Conservation (phyloP, 2,888 invertebrate species). For the Vanessa cardui region DNA sequence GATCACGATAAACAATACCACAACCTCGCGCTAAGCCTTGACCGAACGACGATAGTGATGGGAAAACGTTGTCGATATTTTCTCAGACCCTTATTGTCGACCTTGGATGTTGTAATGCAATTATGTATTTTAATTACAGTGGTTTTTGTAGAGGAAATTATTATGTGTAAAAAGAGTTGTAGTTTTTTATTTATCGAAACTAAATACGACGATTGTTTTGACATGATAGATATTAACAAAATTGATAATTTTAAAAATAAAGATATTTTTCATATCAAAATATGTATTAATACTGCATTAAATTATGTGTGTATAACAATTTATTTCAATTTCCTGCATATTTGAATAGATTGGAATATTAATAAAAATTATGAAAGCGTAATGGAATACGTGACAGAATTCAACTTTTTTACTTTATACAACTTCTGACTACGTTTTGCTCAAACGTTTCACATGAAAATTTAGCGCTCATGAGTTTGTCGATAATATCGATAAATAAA, state of each 20-base stretch:
- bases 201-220: neutral
- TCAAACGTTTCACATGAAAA: neutral
- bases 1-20: slow-evolving; percentile 22
- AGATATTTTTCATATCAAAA: no score
- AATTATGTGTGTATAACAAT: no score
- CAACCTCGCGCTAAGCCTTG: slow-evolving; percentile 34
- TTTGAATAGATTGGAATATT: no score
- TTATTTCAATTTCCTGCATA: no score
- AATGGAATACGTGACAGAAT: no score
- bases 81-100: slow-evolving; percentile 2
- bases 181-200: neutral
- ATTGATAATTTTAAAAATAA: no score
- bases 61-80: slow-evolving; percentile 11
- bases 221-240: no score
- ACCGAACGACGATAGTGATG: slow-evolving; percentile 30
- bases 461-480: no score
- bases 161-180: neutral
- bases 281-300: no score
- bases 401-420: no score
- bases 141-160: neutral
- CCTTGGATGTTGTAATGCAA: neutral
- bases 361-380: no score
- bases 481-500: slow-evolving; percentile 4
- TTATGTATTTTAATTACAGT: slow-evolving; percentile 7
- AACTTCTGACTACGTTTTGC: no score